Evolutionary conservation across 1,140 invertebrate species (phyloP), one percentile per base, ranked within the genome.

Genomic region (Neuroterus valhalla): DNA sequence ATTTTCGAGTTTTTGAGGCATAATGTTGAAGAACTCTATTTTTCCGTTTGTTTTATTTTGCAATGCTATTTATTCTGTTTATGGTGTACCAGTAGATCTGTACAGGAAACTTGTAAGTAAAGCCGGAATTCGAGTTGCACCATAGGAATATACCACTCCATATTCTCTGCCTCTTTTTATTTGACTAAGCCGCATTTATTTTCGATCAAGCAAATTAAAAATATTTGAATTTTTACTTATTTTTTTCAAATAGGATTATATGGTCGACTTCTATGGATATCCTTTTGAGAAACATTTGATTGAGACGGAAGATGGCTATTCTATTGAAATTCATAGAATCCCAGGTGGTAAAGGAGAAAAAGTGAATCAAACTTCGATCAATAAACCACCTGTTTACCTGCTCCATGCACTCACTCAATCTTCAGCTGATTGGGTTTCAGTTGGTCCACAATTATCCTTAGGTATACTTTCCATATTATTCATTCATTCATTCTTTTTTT

Each of bases 361-460:
- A 0, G 55, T 15, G 21, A 4, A 74, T 10, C 31, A 38, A 38
- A 38, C 31, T 38, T 38, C 1, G 0, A 19, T 23, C 0, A 86
- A 86, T 3, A 91, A 89, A 67, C 89, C 89, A 2, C 91, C 91
- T 11, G 92, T 93, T 3, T 92, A 94, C 10, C 80, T 96, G 0
- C 92, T 94, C 87, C 95, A 96, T 82, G 95, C 95, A 1, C 79
- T 96, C 8, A 75, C 95, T 1, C 92, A 91, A 4, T 93, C 93
- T 21, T 94, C 94, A 0, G 91, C 92, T 1, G 92, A 93, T 81
- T 96, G 93, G 93, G 89, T 95, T 2, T 81, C 94, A 0, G 91
- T 91, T 77, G 91, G 91, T 1, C 92, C 93, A 0, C 85, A 89
- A 2, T 92, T 92, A 80, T 91, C 91, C 55, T 84, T 94, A 74